Conservation (phyloP, 2,797 vertebrate species). For the Typhlichthys eigenmanni region DNA sequence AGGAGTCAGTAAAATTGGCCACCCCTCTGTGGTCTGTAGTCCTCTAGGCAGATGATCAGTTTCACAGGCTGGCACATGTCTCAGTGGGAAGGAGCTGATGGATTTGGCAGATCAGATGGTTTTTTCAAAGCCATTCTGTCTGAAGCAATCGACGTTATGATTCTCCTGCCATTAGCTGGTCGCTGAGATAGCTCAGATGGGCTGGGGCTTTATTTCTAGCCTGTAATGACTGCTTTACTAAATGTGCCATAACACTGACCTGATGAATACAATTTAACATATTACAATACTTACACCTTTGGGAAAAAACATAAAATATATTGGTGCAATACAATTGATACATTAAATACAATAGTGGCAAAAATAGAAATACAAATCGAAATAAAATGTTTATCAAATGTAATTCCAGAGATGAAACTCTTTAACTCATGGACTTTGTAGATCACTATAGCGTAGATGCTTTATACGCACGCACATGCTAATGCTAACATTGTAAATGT, state of each 20-base stretch:
- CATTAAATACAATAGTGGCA: background rate
- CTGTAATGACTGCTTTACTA: conserved; percentile 37
- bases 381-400: no score
- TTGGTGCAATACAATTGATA: background rate
- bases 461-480: no score
- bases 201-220: conserved; percentile 42
- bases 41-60: conserved; percentile 75
- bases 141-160: conserved; percentile 59
- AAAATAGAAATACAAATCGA: no score
- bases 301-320: background rate
- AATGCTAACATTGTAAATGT: no score
- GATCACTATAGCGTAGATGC: no score
- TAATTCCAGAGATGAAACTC: no score
- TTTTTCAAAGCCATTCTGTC: conserved; percentile 65
- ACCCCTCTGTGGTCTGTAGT: conserved; percentile 49
- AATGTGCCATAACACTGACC: conserved; percentile 8
- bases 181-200: conserved; percentile 42
- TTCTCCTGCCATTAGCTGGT: conserved; percentile 52
- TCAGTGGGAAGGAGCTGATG: conserved; percentile 66
- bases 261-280: no score
- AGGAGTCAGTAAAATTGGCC: conserved; percentile 70
- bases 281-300: no score
- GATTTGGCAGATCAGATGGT: conserved; percentile 70
- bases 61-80: conserved; percentile 69
- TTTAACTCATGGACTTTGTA: no score